These are phyloP conservation scores for Dermochelys coriacea DNA, from an alignment of 2,797 vertebrate genomes.

Conservation along the genomic window DNA sequence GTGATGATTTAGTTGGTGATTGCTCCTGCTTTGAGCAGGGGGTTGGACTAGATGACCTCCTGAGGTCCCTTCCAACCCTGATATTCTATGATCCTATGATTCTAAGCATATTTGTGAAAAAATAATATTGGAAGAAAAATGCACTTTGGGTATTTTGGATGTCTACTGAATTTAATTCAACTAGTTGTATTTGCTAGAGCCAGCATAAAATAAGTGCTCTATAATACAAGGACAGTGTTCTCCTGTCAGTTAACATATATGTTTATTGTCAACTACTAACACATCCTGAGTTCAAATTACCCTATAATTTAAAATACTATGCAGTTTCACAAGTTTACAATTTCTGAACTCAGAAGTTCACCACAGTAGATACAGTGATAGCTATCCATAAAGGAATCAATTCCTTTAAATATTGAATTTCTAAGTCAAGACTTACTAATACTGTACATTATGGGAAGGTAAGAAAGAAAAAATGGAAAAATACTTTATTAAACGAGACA, in stretches of 20 bases:
- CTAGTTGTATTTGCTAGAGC: constrained; percentile 8
- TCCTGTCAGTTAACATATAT: constrained; percentile 11
- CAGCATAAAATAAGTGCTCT: background rate
- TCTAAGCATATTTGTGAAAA: constrained; percentile 68
- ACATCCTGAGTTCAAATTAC: background rate
- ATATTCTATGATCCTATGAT: too few species aligned
- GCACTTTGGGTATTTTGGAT: constrained; percentile 49
- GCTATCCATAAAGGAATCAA: background rate
- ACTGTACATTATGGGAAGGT: background rate
- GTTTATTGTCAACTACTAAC: constrained; percentile 14
- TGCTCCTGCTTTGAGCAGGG: too few species aligned
- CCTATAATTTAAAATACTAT: constrained; percentile 21
- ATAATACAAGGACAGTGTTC: constrained; percentile 3
- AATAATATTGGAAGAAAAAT: constrained; percentile 66
- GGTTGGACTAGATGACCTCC: too few species aligned
- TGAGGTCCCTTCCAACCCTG: too few species aligned
- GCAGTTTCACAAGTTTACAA: background rate
- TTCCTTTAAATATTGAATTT: background rate
- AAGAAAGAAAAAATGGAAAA: background rate
- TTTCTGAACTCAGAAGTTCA: background rate
- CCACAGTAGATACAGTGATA: background rate
- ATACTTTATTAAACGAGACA: background rate
- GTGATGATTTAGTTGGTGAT: too few species aligned
- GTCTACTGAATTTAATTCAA: constrained; percentile 63
- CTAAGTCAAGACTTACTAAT: background rate